Evolutionary conservation across 37 sponge, comb jelly and placozoan species (phyloP), one percentile per base, ranked within the genome.

Genomic region (Cladorhizidae sp.): DNA sequence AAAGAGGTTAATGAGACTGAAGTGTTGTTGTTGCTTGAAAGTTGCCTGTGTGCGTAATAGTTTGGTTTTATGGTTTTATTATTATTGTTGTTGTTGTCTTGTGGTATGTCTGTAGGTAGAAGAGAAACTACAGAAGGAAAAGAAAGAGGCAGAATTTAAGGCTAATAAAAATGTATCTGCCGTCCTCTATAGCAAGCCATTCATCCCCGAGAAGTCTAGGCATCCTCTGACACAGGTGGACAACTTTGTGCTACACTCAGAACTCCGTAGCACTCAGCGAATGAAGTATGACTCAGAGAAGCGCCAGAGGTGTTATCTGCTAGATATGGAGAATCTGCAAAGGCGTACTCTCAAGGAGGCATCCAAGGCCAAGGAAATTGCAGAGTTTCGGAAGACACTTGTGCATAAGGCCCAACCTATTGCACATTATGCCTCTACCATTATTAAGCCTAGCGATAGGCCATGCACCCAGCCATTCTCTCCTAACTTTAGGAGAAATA

Each of bases 351-450:
- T 83, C 15, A 39, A 43, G 54, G 91, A 82, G 67, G 83, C 78
- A 11, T 64, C 83, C 61, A 90, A 93, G 36, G 70, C 70, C 0
- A 75, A 81, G 68, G 56, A 74, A 51, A 3, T 93, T 0, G 69
- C 50, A 41, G 75, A 74, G 41, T 70, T 74, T 56, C 76, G 94
- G 36, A 74, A 75, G 50, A 70, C 54, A 21, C 39, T 93, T 61
- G 90, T 89, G 23, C 90, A 93, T 77, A 82, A 93, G 55, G 94
- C 94, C 29, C 83, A 83, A 64, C 90, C 94, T 35, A 59, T 93
- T 32, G 74, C 57, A 2, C 87, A 89, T 55, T 89, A 83, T 76
- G 57, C 63, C n/a, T n/a, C n/a, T n/a, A n/a, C n/a, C n/a, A n/a
- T n/a, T n/a, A n/a, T n/a, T n/a, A n/a, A n/a, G n/a, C n/a, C 74